Percentiles rank a stretch among this genome's conserved stretches.
Conservation (phyloP, 2,888 invertebrate genomes). For the Danaus chrysippus region DNA sequence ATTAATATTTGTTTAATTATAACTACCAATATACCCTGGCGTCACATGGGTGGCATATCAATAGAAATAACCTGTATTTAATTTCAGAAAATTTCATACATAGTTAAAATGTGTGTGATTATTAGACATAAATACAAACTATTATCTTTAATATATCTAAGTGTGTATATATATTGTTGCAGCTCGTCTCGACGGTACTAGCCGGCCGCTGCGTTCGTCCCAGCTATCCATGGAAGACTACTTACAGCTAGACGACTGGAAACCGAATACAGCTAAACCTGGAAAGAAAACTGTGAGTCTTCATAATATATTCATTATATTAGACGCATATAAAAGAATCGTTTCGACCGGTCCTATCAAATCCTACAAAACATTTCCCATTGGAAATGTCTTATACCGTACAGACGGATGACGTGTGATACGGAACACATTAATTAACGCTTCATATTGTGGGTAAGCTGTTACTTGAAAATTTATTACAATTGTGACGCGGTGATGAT, state of each 20-base stretch:
- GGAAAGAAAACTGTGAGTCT: conserved; percentile 93
- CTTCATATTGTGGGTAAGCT: background rate
- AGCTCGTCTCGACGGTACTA: conserved; percentile 96
- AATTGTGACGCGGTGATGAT: background rate
- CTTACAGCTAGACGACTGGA: conserved; percentile 91
- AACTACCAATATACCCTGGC: too few relatives aligned
- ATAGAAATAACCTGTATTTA: too few relatives aligned
- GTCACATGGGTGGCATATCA: too few relatives aligned
- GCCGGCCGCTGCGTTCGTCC: conserved; percentile 84
- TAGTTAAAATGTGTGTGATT: too few relatives aligned
- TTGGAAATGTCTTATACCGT: conserved; percentile 16
- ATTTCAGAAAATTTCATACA: too few relatives aligned
- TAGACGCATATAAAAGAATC: background rate
- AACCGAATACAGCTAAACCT: conserved; percentile 78
- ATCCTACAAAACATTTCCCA: conserved; percentile 14
- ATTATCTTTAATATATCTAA: conserved; percentile 20
- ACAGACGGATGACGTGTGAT: background rate
- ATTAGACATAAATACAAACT: too few relatives aligned
- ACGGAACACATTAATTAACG: background rate
- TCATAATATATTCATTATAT: background rate
- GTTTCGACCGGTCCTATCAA: background rate
- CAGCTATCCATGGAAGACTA: conserved; percentile 94
- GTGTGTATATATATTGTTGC: conserved; percentile 61
- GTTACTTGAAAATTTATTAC: background rate
- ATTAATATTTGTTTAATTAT: too few relatives aligned